Percentiles rank a stretch among this genome's conserved stretches.
Conservation (phyloP, 1,140 invertebrate genomes). For the Neuroterus valhalla region DNA sequence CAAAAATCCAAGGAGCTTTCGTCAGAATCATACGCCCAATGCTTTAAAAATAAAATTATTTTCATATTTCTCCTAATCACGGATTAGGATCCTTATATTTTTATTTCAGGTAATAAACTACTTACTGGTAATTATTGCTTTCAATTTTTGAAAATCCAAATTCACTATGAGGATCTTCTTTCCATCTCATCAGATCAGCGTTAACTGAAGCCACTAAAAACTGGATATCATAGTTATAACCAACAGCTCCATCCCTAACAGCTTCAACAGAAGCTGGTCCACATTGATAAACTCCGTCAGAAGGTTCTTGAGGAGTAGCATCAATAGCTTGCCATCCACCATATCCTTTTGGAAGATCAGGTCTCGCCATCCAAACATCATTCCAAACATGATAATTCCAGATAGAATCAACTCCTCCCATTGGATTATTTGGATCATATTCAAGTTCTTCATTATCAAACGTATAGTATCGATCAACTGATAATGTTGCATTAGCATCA, state of each 20-base stretch:
- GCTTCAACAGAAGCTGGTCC: conserved; percentile 81
- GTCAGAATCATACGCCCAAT: conserved; percentile 86
- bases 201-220: conserved; percentile 83
- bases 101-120: conserved; percentile 32
- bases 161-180: conserved; percentile 75
- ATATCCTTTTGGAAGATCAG: conserved; percentile 77
- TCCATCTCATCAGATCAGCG: conserved; percentile 77
- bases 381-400: conserved; percentile 86
- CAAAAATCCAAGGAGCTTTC: conserved; percentile 83
- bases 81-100: conserved; percentile 22
- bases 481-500: conserved; percentile 78
- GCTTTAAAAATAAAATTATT: conserved; percentile 69
- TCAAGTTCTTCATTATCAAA: conserved; percentile 71
- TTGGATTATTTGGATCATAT: conserved; percentile 61
- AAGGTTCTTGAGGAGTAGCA: conserved; percentile 77
- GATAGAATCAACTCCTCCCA: conserved; percentile 61
- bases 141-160: conserved; percentile 80
- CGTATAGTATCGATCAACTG: conserved; percentile 79
- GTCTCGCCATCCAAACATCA: conserved; percentile 82
- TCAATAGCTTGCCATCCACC: conserved; percentile 82
- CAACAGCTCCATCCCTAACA: conserved; percentile 78
- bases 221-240: conserved; percentile 78
- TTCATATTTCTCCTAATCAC: conserved; percentile 10
- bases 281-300: conserved; percentile 77
- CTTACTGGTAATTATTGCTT: conserved; percentile 82